Percentiles rank a stretch among this genome's conserved stretches.
Evolutionary conservation across 1,140 invertebrate genomes (phyloP).

Genomic region (Sinella curviseta): DNA sequence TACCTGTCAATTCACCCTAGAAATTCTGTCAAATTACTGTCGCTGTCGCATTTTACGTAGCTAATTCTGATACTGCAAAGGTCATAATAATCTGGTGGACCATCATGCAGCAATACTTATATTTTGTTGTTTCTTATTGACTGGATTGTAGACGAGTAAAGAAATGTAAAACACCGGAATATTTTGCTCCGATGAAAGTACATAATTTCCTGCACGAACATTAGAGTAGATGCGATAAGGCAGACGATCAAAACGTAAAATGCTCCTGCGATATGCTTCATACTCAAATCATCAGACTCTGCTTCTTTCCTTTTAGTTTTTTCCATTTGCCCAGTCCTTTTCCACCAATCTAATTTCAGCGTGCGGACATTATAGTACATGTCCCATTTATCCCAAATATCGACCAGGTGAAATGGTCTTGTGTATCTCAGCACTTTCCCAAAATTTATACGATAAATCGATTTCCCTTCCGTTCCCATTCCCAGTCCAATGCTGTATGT

Average conservation of each 20-base stretch:
- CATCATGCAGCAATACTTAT: too few relatives aligned
- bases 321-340: constrained; percentile 29
- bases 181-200: neutral
- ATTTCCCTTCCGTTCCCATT: constrained; percentile 23
- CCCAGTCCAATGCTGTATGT: constrained; percentile 8
- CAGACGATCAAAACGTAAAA: constrained; percentile 34
- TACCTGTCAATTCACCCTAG: too few relatives aligned
- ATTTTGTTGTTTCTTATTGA: too few relatives aligned
- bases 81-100: too few relatives aligned
- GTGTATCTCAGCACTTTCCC: constrained; percentile 34
- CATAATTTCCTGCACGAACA: neutral
- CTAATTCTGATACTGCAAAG: too few relatives aligned
- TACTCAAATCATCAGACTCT: constrained; percentile 25
- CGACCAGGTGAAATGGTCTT: constrained; percentile 11
- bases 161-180: too few relatives aligned
- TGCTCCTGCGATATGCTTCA: constrained; percentile 32
- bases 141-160: too few relatives aligned
- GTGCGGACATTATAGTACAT: constrained; percentile 26
- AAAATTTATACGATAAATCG: constrained; percentile 39
- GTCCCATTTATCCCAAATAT: constrained; percentile 36
- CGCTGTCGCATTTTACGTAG: too few relatives aligned
- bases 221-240: neutral
- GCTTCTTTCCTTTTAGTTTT: constrained; percentile 15
- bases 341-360: constrained; percentile 33
- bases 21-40: too few relatives aligned